A percentile compares a stretch with the other conserved stretches of the same genome.
Conservation (phyloP, 2,888 invertebrate genomes). For the Steromphala cineraria region DNA sequence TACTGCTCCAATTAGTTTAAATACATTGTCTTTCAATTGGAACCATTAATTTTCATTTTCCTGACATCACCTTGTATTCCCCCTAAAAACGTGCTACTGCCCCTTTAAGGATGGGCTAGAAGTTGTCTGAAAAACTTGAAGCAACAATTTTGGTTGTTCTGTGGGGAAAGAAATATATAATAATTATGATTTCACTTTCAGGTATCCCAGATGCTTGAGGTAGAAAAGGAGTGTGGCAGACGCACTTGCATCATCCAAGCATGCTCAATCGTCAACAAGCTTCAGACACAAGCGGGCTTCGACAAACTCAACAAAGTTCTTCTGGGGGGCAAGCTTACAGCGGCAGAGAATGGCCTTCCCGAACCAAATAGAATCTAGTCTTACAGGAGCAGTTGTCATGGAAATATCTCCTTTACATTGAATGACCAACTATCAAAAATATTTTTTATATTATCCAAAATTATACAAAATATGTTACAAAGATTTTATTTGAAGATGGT, state of each 20-base stretch:
- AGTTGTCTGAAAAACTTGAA: too few relatives aligned
- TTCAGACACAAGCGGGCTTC: constrained; percentile 53
- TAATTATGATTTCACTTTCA: constrained; percentile 25
- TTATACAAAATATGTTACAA: background rate
- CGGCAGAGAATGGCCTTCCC: background rate
- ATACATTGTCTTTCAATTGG: too few relatives aligned
- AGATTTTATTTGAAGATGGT: too few relatives aligned
- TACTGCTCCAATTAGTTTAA: too few relatives aligned
- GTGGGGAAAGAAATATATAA: too few relatives aligned
- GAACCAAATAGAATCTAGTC: background rate
- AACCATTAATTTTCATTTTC: too few relatives aligned
- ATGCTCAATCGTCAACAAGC: constrained; percentile 53
- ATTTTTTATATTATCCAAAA: background rate
- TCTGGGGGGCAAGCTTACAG: constrained; percentile 28
- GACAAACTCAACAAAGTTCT: constrained; percentile 53
- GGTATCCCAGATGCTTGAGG: constrained; percentile 50
- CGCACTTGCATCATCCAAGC: constrained; percentile 53
- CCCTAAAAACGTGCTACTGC: too few relatives aligned
- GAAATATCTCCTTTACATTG: background rate
- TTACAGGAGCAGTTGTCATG: background rate
- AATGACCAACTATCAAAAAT: too few relatives aligned
- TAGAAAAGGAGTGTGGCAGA: constrained; percentile 45
- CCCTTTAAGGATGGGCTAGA: too few relatives aligned
- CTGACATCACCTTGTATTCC: too few relatives aligned
- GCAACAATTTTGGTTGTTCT: too few relatives aligned